Conservation (phyloP, 1,140 invertebrate genomes). For the Frieseomelitta varia region DNA sequence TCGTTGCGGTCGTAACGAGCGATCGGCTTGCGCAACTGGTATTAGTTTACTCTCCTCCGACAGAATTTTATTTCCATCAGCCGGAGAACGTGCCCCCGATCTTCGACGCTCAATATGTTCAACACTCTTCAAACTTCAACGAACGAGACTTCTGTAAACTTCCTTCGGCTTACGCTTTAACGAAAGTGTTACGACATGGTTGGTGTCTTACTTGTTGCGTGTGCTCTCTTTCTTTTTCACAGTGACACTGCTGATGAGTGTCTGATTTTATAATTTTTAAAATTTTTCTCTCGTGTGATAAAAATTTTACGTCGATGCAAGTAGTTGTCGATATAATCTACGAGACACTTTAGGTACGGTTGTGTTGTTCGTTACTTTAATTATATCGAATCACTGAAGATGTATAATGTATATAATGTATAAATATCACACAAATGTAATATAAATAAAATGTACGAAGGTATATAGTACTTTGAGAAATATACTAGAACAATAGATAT, state of each 20-base stretch:
- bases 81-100: background rate
- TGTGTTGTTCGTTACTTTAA: no score
- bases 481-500: no score
- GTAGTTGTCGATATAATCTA: no score
- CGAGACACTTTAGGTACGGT: no score
- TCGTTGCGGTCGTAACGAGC: slow-evolving; percentile 43
- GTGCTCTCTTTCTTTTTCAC: no score
- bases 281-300: background rate
- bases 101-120: background rate
- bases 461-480: no score
- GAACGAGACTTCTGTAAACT: background rate
- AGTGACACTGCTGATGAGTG: background rate
- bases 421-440: no score
- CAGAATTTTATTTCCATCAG: slow-evolving; percentile 25
- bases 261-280: background rate
- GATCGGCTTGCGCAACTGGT: slow-evolving; percentile 38
- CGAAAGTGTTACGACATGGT: background rate
- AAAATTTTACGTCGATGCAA: background rate
- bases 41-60: slow-evolving; percentile 29
- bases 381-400: no score
- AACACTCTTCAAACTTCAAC: background rate
- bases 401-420: no score
- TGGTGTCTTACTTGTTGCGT: background rate
- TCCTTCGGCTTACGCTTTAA: background rate
- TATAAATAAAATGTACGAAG: no score